Base-by-base conservation (phyloP, 2,113 vertebrate genomes). In the Tetrao urogallus region DNA sequence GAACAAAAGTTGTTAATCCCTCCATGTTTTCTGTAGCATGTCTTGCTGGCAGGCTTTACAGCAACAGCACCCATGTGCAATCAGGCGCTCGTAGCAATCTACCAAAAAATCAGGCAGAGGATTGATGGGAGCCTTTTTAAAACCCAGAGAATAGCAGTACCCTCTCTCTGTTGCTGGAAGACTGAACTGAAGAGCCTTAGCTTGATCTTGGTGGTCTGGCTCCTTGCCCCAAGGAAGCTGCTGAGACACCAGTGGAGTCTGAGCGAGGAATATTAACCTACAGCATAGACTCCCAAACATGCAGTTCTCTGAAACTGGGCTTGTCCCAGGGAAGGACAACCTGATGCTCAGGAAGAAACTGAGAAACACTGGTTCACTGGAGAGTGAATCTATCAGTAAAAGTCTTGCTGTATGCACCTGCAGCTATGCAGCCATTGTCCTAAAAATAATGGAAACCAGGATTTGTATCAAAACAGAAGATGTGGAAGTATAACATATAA, bases 301-400 rank as follows among this genome's bases (percentile, higher is more conserved):
- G 2, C 0, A 0, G 4, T 18, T 52, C 36, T 58, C 45, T 73
- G 45, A 73, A 80, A 79, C 0, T 70, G 6, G 32, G 28, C 34
- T n/a, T 84, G 58, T 7, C 16, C 5, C 11, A 22, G 32, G 57
- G 27, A 66, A 58, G 21, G 36, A 36, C 6, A 21, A 58, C 10
- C 38, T 47, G 8, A 38, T 88, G 42, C 27, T 3, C 4, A 83
- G 69, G 20, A 81, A 83, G 21, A 57, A 75, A 19, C 30, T 15
- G 16, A 88, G 61, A 88, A n/a, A 43, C 32, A 25, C 9, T 6
- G 80, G 6, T 17, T 58, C 24, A 15, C 22, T 22, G 20, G 21
- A 61, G 34, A 69, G 71, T 15, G 58, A 56, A 36, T 73, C 56
- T 83, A 1, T 6, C 11, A 15, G 7, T 19, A 42, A 30, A 20